phyloP scores from a whole-genome alignment of 2,797 vertebrate genomes.

The Sebastes cheni region DNA sequence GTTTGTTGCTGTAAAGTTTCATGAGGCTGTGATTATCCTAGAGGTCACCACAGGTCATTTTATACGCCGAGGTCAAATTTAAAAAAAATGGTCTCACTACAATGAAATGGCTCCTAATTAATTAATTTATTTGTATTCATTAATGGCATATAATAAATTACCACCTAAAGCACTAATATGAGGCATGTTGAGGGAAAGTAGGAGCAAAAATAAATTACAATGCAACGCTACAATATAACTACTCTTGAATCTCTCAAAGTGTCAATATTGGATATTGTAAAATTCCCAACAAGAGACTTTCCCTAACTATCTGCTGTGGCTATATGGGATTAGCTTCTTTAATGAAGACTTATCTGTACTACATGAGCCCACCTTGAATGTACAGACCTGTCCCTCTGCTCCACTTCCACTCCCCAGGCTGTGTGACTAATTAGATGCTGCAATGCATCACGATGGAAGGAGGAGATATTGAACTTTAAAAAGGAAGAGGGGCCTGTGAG shows the following conservation, averaged over 20 bases:
- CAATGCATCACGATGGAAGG: constrained; percentile 59
- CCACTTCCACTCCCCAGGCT: constrained; percentile 23
- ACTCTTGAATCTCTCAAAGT: not conserved
- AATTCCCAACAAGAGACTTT: not conserved
- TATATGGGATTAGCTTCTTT: constrained; percentile 15
- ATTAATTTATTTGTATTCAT: not conserved
- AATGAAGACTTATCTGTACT: constrained; percentile 44
- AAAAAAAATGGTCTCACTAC: rapidly evolving
- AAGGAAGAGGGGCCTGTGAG: constrained; percentile 50
- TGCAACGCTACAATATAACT: not conserved
- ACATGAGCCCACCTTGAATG: constrained; percentile 40
- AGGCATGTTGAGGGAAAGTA: not conserved
- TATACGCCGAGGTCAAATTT: rapidly evolving
- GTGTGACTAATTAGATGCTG: constrained; percentile 66
- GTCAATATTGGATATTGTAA: not conserved
- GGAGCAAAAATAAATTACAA: not conserved
- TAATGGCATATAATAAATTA: not conserved
- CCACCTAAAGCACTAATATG: not conserved
- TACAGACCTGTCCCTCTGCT: constrained; percentile 33
- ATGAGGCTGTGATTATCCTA: too few species aligned
- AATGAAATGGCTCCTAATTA: too few species aligned
- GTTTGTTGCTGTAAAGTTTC: rapidly evolving
- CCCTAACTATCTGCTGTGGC: not conserved
- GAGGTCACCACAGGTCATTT: too few species aligned
- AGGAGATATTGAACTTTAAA: constrained; percentile 63